Percentiles rank a stretch among this genome's conserved stretches.
phyloP scores from a whole-genome alignment of 2,888 invertebrate genomes.

The Eudemis profundana region DNA sequence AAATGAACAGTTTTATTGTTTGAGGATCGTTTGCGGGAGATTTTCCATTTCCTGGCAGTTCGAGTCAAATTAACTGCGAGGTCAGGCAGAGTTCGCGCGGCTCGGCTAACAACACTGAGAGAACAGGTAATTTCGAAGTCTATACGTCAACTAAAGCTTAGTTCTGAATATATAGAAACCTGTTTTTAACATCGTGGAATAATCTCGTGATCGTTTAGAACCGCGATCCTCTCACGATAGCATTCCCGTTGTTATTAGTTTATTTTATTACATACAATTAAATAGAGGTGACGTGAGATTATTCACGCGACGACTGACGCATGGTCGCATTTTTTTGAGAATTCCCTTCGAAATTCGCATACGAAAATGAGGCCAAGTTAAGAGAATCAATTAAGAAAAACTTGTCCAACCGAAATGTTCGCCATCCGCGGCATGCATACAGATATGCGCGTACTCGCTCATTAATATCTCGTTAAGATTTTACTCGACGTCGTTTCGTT shows the following conservation, averaged over 20 bases:
- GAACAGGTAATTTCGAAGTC: slow-evolving; percentile 50
- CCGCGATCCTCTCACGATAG: slow-evolving; percentile 9
- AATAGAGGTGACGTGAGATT: slow-evolving; percentile 9
- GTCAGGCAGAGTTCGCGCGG: slow-evolving; percentile 59
- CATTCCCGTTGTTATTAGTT: slow-evolving; percentile 1
- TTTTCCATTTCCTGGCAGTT: slow-evolving; percentile 62
- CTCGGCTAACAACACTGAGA: slow-evolving; percentile 62
- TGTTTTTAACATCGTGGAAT: slow-evolving; percentile 28
- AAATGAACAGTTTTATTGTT: slow-evolving; percentile 55
- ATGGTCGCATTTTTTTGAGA: slow-evolving; percentile 47
- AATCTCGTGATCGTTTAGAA: slow-evolving; percentile 30
- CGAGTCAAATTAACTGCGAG: slow-evolving; percentile 63
- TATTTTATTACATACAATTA: background rate
- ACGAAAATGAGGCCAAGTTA: slow-evolving; percentile 53
- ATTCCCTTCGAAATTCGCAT: slow-evolving; percentile 49
- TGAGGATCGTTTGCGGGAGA: slow-evolving; percentile 56
- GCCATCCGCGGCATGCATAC: slow-evolving; percentile 56
- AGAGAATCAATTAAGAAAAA: slow-evolving; percentile 65
- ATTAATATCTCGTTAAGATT: slow-evolving; percentile 71
- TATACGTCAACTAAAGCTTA: slow-evolving; percentile 41
- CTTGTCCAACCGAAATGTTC: slow-evolving; percentile 54
- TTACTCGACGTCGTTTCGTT: slow-evolving; percentile 53
- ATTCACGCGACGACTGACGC: slow-evolving; percentile 47
- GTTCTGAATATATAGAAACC: slow-evolving; percentile 41
- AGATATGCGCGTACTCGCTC: slow-evolving; percentile 56